Evolutionary conservation across 2,113 vertebrate genomes (phyloP).

Genomic region (Polypterus senegalus): DNA sequence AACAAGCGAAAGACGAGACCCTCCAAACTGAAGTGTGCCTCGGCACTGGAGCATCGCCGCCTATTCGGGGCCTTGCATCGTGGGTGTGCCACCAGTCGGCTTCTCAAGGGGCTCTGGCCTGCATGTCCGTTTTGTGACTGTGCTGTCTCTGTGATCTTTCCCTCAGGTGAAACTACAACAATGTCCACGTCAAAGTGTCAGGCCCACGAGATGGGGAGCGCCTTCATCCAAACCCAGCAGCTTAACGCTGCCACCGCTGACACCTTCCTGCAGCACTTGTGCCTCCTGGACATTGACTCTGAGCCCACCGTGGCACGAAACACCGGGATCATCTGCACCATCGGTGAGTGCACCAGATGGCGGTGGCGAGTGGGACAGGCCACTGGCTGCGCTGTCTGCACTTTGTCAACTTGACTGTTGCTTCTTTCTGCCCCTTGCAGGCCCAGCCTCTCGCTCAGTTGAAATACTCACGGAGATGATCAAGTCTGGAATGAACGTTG

Average conservation of each 20-base stretch:
- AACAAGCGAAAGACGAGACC: no score
- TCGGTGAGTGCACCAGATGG: slow-evolving; percentile 53
- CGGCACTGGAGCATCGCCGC: no score
- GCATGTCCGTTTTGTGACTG: no score
- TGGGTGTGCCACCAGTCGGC: no score
- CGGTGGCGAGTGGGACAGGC: not conserved
- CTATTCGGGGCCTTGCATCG: no score
- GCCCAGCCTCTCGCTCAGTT: slow-evolving; percentile 79
- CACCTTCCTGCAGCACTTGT: slow-evolving; percentile 88
- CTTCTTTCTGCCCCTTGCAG: slow-evolving; percentile 35
- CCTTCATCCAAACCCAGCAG: slow-evolving; percentile 85
- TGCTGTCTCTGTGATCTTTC: no score
- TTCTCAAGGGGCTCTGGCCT: no score
- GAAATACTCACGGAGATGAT: slow-evolving; percentile 87
- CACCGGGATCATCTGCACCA: slow-evolving; percentile 95
- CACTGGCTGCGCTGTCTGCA: not conserved
- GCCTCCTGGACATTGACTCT: slow-evolving; percentile 90
- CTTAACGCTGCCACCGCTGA: slow-evolving; percentile 85
- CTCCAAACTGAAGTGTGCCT: no score
- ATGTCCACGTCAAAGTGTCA: slow-evolving; percentile 57
- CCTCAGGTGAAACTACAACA: slow-evolving; percentile 17
- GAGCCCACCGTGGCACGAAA: slow-evolving; percentile 77
- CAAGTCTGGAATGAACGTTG: slow-evolving; percentile 93
- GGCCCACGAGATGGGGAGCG: slow-evolving; percentile 43
- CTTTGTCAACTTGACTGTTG: not conserved